A percentile compares a stretch with the other conserved stretches of the same genome.
Conservation (phyloP, 2,888 invertebrate species). For the Aspidiotus destructor region DNA sequence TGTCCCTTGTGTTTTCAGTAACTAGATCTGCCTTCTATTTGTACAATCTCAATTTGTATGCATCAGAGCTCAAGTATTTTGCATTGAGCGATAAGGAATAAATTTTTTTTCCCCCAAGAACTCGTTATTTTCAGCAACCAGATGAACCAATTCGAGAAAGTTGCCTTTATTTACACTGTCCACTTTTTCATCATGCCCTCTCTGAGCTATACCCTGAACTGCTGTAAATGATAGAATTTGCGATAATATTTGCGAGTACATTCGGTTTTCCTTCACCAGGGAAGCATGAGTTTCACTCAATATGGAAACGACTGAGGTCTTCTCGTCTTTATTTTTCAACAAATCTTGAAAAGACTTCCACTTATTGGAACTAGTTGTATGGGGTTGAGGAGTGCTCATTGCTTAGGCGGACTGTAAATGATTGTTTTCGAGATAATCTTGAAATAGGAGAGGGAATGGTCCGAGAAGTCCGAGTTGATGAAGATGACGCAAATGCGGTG, state of each 20-base stretch:
- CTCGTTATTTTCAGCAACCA: no score
- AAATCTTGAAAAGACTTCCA: conserved; percentile 20
- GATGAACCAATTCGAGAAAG: no score
- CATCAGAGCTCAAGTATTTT: not conserved
- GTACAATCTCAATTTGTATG: not conserved
- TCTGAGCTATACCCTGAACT: conserved; percentile 36
- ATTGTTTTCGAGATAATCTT: no score
- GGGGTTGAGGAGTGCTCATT: no score
- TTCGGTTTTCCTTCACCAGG: conserved; percentile 35
- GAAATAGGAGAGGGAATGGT: no score
- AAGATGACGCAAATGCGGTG: no score
- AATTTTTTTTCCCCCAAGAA: not conserved
- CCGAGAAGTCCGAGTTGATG: no score
- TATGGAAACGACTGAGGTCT: conserved; percentile 35
- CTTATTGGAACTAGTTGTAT: conserved; percentile 33
- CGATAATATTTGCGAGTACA: conserved; percentile 35
- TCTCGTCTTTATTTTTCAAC: conserved; percentile 29
- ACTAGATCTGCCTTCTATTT: not conserved
- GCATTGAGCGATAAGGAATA: not conserved
- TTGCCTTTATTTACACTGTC: conserved; percentile 28
- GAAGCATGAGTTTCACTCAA: conserved; percentile 34
- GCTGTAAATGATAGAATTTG: conserved; percentile 36
- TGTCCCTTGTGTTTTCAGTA: not conserved
- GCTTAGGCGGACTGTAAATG: no score
- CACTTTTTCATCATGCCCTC: conserved; percentile 33